Evolutionary conservation across 2,888 invertebrate genomes (phyloP), one percentile per base, ranked within the genome.

Genomic region (Lacanobia wlatinum): DNA sequence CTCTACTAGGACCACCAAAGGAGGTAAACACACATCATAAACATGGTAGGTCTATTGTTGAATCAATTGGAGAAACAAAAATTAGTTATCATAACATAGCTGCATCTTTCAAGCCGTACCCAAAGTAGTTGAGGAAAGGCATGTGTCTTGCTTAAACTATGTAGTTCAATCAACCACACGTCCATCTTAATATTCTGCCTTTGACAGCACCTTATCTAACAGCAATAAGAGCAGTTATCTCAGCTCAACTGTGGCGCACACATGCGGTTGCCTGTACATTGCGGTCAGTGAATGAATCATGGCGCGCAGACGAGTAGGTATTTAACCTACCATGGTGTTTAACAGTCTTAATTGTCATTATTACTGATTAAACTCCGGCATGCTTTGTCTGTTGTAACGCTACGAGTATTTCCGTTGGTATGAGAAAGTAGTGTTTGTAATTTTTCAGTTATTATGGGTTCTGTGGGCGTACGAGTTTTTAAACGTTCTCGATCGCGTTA

Each of bases 201-300:
- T 58, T 28, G 52, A 52, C 14, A 52, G 23, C 21, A n/a, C 2
- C 18, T 48, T 18, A 16, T 28, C 14, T 46, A 12, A 18, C 52
- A 52, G 46, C n/a, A 52, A 52, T 28, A 59, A n/a, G 10, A 0
- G 14, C 21, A 28, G 6, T 59, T 48, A 52, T 53, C 28, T 2
- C 46, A 21, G 9, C 21, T 53, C 18, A 53, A 77, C 10, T 40
- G 21, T 77, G 38, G 10, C 4, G 10, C n/a, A 59, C 12, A 69
- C 38, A 28, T 77, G 52, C 23, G 1, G 58, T 16, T 48, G 46
- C 1, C 18, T 59, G 70, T 60, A 52, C 58, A 64, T 61, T 80
- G 76, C 72, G 81, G 82, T 66, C 69, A 74, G 67, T 66, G 56
- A 61, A 76, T 84, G 76, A 84, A 61, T 85, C 82, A 84, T 76